These are phyloP conservation scores for Zygothrica quintamaculata DNA, from an alignment of 2,888 invertebrate species.

Conservation along the genomic window DNA sequence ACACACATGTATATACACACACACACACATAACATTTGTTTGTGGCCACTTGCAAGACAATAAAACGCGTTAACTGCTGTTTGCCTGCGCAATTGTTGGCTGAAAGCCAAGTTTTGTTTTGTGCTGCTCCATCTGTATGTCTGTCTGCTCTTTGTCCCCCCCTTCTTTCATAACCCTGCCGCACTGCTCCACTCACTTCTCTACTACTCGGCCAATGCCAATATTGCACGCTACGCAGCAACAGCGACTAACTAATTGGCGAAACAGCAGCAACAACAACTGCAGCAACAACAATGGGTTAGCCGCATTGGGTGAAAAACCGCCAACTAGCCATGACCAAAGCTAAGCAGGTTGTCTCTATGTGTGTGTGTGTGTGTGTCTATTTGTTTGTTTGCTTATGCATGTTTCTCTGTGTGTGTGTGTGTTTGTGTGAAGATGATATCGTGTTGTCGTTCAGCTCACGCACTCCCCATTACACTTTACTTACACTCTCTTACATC, in stretches of 20 bases:
- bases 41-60: slow-evolving; percentile 65
- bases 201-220: slow-evolving; percentile 45
- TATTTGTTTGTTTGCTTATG: slow-evolving; percentile 15
- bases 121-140: slow-evolving; percentile 19
- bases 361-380: slow-evolving; percentile 24
- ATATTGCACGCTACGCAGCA: slow-evolving; percentile 69
- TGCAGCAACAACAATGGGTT: slow-evolving; percentile 46
- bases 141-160: slow-evolving; percentile 16
- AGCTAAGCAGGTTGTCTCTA: slow-evolving; percentile 49
- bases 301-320: slow-evolving; percentile 58
- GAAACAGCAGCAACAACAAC: slow-evolving; percentile 41
- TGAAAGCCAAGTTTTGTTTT: slow-evolving; percentile 47
- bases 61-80: slow-evolving; percentile 77
- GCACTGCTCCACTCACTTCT: background rate
- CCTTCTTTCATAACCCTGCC: too few species aligned
- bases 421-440: slow-evolving; percentile 60
- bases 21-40: slow-evolving; percentile 8
- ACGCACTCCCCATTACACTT: slow-evolving; percentile 69
- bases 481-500: slow-evolving; percentile 40
- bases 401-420: slow-evolving; percentile 22
- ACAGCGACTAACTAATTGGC: slow-evolving; percentile 74
- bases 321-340: slow-evolving; percentile 50
- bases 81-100: slow-evolving; percentile 65
- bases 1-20: slow-evolving; percentile 10
- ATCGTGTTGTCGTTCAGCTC: slow-evolving; percentile 68